phyloP scores from a whole-genome alignment of 2,888 invertebrate genomes.

The Linnaemya tessellans region DNA sequence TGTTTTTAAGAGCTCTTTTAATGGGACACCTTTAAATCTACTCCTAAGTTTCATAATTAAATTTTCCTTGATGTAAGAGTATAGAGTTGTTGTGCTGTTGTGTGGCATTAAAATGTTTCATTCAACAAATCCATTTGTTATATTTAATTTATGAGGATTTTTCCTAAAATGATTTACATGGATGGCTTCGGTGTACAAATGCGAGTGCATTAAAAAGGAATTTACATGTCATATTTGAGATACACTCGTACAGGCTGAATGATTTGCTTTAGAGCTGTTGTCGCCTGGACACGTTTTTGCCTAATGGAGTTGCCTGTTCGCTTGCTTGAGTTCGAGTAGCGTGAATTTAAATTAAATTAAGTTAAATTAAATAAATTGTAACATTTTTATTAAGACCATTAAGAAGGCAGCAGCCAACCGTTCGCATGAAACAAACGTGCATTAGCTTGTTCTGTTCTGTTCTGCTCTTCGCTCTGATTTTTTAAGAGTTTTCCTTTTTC shows the following conservation, averaged over 20 bases:
- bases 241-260: constrained; percentile 15
- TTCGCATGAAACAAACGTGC: constrained; percentile 63
- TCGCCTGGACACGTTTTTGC: constrained; percentile 80
- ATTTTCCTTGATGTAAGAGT: neutral
- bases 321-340: constrained; percentile 78
- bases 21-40: neutral
- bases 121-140: constrained; percentile 30
- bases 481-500: constrained; percentile 51
- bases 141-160: constrained; percentile 16
- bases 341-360: constrained; percentile 82
- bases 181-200: neutral
- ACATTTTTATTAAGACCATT: constrained; percentile 73
- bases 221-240: constrained; percentile 39
- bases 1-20: neutral
- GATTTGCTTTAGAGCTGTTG: constrained; percentile 47
- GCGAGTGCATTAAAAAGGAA: constrained; percentile 23
- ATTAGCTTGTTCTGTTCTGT: constrained; percentile 55
- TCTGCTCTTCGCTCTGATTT: constrained; percentile 58
- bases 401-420: constrained; percentile 64
- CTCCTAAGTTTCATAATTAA: neutral
- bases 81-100: neutral
- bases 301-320: constrained; percentile 80
- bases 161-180: neutral
- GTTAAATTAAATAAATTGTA: constrained; percentile 75
- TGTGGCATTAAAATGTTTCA: neutral